These are phyloP conservation scores for Theretra japonica DNA, from an alignment of 2,888 invertebrate genomes.

Conservation along the genomic window DNA sequence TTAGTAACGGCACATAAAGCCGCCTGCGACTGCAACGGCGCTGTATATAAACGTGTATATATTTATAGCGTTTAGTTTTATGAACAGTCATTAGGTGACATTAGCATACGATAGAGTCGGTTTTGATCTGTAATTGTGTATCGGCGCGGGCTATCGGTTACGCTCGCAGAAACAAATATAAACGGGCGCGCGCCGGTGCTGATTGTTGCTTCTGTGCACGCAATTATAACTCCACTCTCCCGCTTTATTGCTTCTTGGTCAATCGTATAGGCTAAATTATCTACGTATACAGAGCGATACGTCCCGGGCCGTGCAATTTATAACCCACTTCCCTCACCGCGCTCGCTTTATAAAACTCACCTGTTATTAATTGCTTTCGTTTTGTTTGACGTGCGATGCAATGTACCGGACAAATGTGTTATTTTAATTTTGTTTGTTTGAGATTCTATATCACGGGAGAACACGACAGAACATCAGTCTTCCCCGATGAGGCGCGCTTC, in stretches of 20 bases:
- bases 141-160: slow-evolving; percentile 46
- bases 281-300: slow-evolving; percentile 42
- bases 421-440: slow-evolving; percentile 81
- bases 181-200: slow-evolving; percentile 44
- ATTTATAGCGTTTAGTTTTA: slow-evolving; percentile 29
- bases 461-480: slow-evolving; percentile 81
- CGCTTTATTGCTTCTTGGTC: slow-evolving; percentile 59
- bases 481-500: slow-evolving; percentile 82
- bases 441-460: slow-evolving; percentile 84
- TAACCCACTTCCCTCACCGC: slow-evolving; percentile 54
- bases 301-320: slow-evolving; percentile 50
- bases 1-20: slow-evolving; percentile 39
- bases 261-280: slow-evolving; percentile 63
- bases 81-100: slow-evolving; percentile 53
- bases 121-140: slow-evolving; percentile 48
- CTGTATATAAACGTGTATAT: not conserved
- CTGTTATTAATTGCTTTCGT: slow-evolving; percentile 29
- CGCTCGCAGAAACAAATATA: slow-evolving; percentile 64
- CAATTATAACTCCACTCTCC: slow-evolving; percentile 57
- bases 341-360: slow-evolving; percentile 36
- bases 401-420: slow-evolving; percentile 61
- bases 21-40: not conserved
- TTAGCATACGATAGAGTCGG: slow-evolving; percentile 55
- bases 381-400: slow-evolving; percentile 32
- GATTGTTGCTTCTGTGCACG: slow-evolving; percentile 64